Evolutionary conservation across 2,113 vertebrate species (phyloP).

Genomic region (Prionailurus bengalensis): DNA sequence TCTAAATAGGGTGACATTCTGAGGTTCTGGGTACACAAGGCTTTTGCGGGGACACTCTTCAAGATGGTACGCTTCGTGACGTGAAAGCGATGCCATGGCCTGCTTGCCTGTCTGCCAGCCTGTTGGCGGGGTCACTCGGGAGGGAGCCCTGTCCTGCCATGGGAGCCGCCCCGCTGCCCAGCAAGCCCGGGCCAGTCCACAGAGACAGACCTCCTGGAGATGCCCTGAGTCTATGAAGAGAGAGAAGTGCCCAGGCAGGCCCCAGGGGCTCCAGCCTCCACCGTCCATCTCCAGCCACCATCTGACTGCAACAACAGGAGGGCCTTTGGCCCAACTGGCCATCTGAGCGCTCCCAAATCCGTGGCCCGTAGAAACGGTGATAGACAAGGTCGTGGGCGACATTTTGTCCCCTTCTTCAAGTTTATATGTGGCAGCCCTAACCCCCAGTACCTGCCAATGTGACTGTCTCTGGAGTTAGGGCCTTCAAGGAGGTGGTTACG

Average conservation of each 20-base stretch:
- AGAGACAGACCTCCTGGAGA: fast-evolving
- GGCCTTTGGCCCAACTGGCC: background rate
- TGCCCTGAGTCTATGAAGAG: background rate
- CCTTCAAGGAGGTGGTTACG: background rate
- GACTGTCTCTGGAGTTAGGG: background rate
- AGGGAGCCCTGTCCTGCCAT: background rate
- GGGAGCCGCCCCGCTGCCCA: fast-evolving
- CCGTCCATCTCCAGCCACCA: background rate
- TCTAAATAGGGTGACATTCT: background rate
- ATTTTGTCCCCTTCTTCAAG: background rate
- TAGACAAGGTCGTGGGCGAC: background rate
- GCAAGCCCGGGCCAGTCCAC: background rate
- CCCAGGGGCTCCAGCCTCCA: fast-evolving
- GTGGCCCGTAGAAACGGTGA: background rate
- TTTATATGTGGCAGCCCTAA: background rate
- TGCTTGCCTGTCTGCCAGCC: fast-evolving
- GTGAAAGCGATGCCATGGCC: fast-evolving
- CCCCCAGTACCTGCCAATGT: background rate
- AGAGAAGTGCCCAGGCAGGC: fast-evolving
- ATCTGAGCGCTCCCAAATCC: background rate
- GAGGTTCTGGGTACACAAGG: background rate
- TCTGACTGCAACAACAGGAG: background rate
- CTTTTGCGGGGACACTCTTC: background rate
- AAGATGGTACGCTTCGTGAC: fast-evolving
- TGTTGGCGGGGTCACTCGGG: fast-evolving